phyloP scores from a whole-genome alignment of 1,140 invertebrate genomes.

The Drosophila pectinifera region DNA sequence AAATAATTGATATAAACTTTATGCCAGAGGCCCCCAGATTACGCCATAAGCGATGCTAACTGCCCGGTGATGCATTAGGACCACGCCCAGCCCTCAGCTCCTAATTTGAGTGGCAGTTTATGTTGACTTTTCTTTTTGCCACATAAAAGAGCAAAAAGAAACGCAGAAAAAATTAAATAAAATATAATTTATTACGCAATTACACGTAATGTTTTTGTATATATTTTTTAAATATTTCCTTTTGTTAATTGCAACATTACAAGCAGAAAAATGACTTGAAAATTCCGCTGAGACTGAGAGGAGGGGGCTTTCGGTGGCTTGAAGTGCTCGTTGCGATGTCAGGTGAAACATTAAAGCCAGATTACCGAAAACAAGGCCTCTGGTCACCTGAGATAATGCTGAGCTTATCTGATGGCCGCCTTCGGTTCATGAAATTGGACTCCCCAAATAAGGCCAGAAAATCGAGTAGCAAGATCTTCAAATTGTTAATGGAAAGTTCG shows the following conservation, averaged over 20 bases:
- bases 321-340: slow-evolving; percentile 22
- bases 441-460: slow-evolving; percentile 14
- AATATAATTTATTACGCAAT: slow-evolving; percentile 66
- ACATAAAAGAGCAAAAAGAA: slow-evolving; percentile 10
- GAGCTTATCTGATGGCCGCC: slow-evolving; percentile 35
- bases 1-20: slow-evolving; percentile 77
- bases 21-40: slow-evolving; percentile 12
- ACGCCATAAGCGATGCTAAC: slow-evolving; percentile 32
- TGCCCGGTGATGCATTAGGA: slow-evolving; percentile 43
- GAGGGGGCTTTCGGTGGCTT: slow-evolving; percentile 4
- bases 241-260: slow-evolving; percentile 23
- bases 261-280: slow-evolving; percentile 29
- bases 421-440: slow-evolving; percentile 39
- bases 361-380: slow-evolving; percentile 54
- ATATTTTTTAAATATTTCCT: slow-evolving; percentile 27
- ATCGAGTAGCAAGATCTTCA: slow-evolving; percentile 12
- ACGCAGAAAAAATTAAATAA: slow-evolving; percentile 21
- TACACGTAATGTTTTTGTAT: slow-evolving; percentile 44
- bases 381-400: slow-evolving; percentile 30
- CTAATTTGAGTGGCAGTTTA: slow-evolving; percentile 56
- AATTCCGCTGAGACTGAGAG: slow-evolving; percentile 43
- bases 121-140: slow-evolving; percentile 32
- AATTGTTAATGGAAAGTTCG: slow-evolving; percentile 25
- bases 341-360: slow-evolving; percentile 57
- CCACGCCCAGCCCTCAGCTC: slow-evolving; percentile 49